These are phyloP conservation scores for Silurus meridionalis DNA, from an alignment of 2,113 vertebrate species.

Conservation along the genomic window DNA sequence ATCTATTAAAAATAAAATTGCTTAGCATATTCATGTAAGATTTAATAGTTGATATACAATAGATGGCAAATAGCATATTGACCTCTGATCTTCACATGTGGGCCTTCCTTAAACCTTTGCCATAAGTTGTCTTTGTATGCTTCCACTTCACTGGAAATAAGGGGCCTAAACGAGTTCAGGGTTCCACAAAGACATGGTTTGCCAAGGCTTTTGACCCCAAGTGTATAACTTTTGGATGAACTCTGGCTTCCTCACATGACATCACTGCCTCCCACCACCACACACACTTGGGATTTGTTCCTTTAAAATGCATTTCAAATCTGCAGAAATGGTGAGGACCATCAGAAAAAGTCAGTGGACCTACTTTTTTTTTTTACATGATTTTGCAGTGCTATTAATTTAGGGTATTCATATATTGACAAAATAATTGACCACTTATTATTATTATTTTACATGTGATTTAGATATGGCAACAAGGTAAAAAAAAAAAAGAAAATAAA, in stretches of 20 bases:
- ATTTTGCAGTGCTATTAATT: neutral
- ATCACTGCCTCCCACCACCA: neutral
- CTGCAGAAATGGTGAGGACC: neutral
- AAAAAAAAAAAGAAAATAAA: neutral
- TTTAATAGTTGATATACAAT: neutral
- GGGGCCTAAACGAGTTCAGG: neutral
- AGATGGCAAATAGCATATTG: neutral
- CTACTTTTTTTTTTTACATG: neutral
- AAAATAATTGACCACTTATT: neutral
- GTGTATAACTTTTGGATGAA: neutral
- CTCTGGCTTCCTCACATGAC: neutral
- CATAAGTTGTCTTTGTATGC: neutral
- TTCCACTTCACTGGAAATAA: too few species aligned
- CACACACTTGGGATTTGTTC: neutral
- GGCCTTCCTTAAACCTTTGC: neutral
- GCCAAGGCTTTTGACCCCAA: neutral
- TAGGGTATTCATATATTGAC: neutral
- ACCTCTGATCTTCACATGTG: neutral
- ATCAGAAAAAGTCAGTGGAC: neutral
- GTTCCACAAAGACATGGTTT: neutral
- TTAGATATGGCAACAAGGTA: neutral
- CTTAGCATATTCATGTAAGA: neutral
- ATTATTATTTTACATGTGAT: neutral
- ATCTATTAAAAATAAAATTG: too few species aligned
- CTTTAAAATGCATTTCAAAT: neutral